Evolutionary conservation across 64 coral and sea anemone species (phyloP), one percentile per base, ranked within the genome.

Genomic region (Montipora cactus): DNA sequence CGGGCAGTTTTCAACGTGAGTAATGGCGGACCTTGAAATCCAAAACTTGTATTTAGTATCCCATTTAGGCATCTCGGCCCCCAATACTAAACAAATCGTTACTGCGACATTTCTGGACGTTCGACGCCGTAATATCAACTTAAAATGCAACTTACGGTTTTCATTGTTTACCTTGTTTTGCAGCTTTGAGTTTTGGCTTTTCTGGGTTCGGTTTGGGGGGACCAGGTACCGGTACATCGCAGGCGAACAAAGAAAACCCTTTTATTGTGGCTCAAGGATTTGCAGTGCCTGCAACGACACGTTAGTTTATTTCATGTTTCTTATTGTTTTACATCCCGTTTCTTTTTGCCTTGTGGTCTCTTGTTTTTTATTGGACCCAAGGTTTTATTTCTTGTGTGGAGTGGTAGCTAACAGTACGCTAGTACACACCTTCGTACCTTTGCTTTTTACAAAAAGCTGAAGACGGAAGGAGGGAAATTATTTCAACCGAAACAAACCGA

Each of bases 151-250:
- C 73, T 10, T 46, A 3, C 25, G 20, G 3, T 75, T 45, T 12
- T 44, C 10, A 25, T 8, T 21, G 7, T 46, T 44, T 4, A 48
- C 9, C 37, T 83, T 66, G 3, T 52, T 8, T 77, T 89, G 8
- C 44, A 89, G 91, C 81, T n/a, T 37, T 87, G 67, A 83, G 83
- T 70, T 79, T 88, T 79, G 74, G 92, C 25, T 93, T 93, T 80
- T 46, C 82, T 80, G 75, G 91, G 7, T 72, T 88, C 80, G 92
- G 91, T 37, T 81, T 93, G 53, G 92, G 92, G 13, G 83, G 92
- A 12, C 92, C 87, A 73, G 72, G 73, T 12, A 88, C 87, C 71
- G 72, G 73, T 12, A 88, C 75, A 44, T 47, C 79, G 80, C 91
- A 87, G 73, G 58, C 83, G 4, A 72, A 51, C 48, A 93, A 88